phyloP scores from a whole-genome alignment of 2,797 vertebrate genomes.

The Mormyrops attenuatus region DNA sequence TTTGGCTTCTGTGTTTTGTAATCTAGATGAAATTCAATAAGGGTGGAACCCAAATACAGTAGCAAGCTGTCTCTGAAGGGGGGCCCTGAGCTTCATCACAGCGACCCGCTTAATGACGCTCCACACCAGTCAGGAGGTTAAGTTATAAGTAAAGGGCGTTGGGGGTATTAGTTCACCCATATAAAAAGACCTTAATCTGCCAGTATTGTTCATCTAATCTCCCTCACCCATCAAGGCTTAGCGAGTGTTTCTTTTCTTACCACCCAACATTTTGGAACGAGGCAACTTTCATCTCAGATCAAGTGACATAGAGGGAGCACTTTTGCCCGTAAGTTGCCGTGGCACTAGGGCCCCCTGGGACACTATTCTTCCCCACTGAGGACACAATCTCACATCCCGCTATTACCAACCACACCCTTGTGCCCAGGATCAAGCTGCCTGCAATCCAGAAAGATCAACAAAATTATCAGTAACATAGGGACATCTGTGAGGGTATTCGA shows the following conservation, averaged over 20 bases:
- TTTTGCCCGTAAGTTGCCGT: slow-evolving; percentile 29
- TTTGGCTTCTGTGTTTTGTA: background rate
- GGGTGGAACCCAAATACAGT: background rate
- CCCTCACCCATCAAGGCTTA: slow-evolving; percentile 33
- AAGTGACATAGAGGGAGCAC: slow-evolving; percentile 43
- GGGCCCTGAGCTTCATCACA: background rate
- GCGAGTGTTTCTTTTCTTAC: slow-evolving; percentile 36
- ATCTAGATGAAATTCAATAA: background rate
- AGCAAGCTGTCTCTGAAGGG: background rate
- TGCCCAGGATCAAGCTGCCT: background rate
- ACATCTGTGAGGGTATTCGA: slow-evolving; percentile 32
- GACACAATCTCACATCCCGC: background rate
- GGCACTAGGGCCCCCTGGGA: background rate
- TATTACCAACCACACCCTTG: background rate
- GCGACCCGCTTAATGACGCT: background rate
- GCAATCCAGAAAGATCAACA: slow-evolving; percentile 41
- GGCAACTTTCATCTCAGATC: slow-evolving; percentile 61
- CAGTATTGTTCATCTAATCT: slow-evolving; percentile 41
- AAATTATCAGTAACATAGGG: slow-evolving; percentile 35
- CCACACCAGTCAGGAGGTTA: background rate
- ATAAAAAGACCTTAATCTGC: slow-evolving; percentile 39
- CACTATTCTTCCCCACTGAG: background rate
- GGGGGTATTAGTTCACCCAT: slow-evolving; percentile 28
- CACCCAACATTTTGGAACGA: slow-evolving; percentile 35
- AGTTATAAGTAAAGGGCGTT: slow-evolving; percentile 20